These are phyloP conservation scores for Dryobates pubescens DNA, from an alignment of 2,797 vertebrate genomes.

Conservation along the genomic window DNA sequence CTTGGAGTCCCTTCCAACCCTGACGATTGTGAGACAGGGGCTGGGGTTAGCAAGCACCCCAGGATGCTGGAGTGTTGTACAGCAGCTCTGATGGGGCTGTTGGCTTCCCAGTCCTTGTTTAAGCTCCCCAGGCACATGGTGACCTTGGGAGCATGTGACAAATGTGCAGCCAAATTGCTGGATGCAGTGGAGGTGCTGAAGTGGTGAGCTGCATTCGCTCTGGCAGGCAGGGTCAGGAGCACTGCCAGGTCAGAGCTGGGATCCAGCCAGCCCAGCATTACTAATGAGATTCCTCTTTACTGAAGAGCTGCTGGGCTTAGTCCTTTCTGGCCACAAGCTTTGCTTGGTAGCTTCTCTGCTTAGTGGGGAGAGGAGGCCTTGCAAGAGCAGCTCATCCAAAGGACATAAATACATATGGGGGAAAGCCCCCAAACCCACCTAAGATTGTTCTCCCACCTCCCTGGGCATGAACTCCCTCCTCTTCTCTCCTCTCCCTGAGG, in stretches of 20 bases:
- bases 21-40: neutral
- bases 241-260: conserved; percentile 16
- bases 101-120: neutral
- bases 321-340: neutral
- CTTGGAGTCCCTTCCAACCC: too few relatives aligned
- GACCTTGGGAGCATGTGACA: conserved; percentile 23
- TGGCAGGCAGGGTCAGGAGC: neutral
- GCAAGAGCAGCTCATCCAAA: neutral
- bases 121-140: neutral
- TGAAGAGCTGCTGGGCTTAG: neutral
- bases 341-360: neutral
- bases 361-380: neutral
- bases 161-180: neutral
- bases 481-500: neutral
- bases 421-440: fast-evolving
- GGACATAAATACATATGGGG: neutral
- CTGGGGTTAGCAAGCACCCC: neutral
- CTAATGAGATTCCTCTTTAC: neutral
- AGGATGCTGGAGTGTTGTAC: fast-evolving
- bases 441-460: too few relatives aligned
- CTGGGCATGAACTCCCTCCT: too few relatives aligned
- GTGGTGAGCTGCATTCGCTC: neutral
- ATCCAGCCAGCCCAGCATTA: neutral
- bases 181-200: neutral
- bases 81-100: neutral